phyloP scores from a whole-genome alignment of 2,113 vertebrate species.

The Toxotes jaculatrix region DNA sequence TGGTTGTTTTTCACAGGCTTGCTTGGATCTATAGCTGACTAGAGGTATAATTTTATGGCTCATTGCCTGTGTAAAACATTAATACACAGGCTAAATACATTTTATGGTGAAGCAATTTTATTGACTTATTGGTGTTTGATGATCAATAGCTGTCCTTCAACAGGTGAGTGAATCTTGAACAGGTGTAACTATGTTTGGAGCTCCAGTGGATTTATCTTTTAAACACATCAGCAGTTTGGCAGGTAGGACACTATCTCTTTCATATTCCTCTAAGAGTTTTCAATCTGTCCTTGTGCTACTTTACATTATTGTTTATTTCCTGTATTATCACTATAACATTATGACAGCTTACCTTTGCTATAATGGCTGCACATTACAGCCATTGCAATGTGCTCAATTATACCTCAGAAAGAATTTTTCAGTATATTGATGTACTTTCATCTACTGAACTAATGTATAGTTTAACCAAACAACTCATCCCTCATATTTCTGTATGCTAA shows the following conservation, averaged over 20 bases:
- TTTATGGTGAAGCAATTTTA: background rate
- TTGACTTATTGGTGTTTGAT: background rate
- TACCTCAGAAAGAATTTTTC: too few relatives aligned
- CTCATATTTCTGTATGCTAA: background rate
- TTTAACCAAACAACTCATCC: too few relatives aligned
- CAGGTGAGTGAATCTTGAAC: conserved; percentile 5
- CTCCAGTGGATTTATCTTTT: conserved; percentile 77
- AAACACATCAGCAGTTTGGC: conserved; percentile 62
- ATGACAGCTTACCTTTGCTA: background rate
- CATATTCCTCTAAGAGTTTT: background rate
- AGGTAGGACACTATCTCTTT: conserved; percentile 40
- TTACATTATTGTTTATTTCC: background rate
- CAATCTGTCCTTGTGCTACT: background rate
- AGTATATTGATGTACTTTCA: background rate
- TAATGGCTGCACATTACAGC: background rate
- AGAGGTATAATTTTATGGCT: too few relatives aligned
- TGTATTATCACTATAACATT: background rate
- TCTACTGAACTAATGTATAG: background rate
- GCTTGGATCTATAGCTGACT: too few relatives aligned
- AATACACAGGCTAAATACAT: too few relatives aligned
- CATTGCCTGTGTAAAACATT: too few relatives aligned
- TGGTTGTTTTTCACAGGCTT: background rate
- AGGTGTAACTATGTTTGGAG: conserved; percentile 60
- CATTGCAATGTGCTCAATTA: too few relatives aligned
- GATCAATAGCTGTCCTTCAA: background rate